phyloP scores from a whole-genome alignment of 2,888 invertebrate species.

The Rutpela maculata region DNA sequence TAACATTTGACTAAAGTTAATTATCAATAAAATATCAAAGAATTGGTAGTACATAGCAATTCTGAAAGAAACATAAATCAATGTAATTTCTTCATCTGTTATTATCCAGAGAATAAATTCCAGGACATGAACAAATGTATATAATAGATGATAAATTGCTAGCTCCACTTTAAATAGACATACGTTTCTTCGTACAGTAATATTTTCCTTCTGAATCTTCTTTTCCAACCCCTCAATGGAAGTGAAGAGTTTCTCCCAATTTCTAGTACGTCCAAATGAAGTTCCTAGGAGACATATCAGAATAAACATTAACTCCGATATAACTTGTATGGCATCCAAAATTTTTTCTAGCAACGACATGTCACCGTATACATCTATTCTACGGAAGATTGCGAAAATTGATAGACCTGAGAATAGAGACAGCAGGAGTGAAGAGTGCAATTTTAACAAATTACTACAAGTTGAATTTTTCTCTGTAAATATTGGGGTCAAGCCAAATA shows the following conservation, averaged over 20 bases:
- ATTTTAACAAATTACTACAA: neutral
- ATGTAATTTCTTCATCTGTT: neutral
- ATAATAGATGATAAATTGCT: slow-evolving; percentile 16
- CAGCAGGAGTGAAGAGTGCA: neutral
- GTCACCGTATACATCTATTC: neutral
- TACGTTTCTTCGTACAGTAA: neutral
- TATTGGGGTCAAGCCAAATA: slow-evolving; percentile 36
- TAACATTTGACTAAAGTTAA: neutral
- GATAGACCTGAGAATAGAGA: neutral
- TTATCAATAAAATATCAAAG: slow-evolving; percentile 11
- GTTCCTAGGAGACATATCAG: slow-evolving; percentile 20
- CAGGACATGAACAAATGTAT: neutral
- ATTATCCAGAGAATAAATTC: neutral
- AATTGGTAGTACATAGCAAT: slow-evolving; percentile 31
- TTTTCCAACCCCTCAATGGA: slow-evolving; percentile 15
- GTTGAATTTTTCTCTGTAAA: neutral
- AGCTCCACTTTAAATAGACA: neutral
- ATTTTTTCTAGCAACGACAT: neutral
- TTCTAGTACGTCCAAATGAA: slow-evolving; percentile 2
- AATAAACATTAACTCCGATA: slow-evolving; percentile 34
- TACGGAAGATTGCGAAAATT: neutral
- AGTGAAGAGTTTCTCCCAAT: slow-evolving; percentile 35
- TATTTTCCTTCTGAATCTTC: neutral
- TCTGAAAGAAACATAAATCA: slow-evolving; percentile 11
- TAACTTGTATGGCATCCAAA: neutral